Evolutionary conservation across 2,113 vertebrate genomes (phyloP).

Genomic region (Hemichromis elongatus): DNA sequence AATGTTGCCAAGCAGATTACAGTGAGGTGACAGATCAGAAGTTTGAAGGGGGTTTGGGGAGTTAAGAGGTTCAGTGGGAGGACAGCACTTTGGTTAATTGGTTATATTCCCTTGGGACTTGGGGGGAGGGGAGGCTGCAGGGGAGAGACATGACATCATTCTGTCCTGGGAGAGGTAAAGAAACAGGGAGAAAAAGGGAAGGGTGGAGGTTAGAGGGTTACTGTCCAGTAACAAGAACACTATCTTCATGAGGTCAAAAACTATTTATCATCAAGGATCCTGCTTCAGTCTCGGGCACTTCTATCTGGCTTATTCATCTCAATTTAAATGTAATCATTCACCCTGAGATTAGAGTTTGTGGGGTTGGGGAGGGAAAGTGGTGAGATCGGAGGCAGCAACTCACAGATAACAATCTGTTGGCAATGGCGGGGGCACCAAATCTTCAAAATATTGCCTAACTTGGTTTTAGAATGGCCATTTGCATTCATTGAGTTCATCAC

Average conservation of each 20-base stretch:
- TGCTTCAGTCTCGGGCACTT: not conserved
- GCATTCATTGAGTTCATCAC: not conserved
- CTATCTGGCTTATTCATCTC: not conserved
- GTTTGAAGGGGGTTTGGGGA: constrained; percentile 6
- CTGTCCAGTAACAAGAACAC: not conserved
- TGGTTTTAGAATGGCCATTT: not conserved
- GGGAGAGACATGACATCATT: constrained; percentile 61
- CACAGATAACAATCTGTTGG: not conserved
- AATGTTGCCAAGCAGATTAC: constrained; percentile 36
- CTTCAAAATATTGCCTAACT: not conserved
- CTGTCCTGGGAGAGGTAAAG: not conserved
- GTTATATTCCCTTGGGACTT: constrained; percentile 37
- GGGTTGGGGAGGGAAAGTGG: not conserved
- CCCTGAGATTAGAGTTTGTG: not conserved
- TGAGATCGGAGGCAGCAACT: not conserved
- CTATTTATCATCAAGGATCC: not conserved
- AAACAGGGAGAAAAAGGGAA: not conserved
- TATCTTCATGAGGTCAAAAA: not conserved
- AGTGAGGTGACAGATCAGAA: constrained; percentile 36
- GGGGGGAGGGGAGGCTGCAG: not conserved
- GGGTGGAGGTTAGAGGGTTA: constrained; percentile 24
- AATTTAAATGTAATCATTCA: not conserved
- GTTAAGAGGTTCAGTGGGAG: constrained; percentile 57
- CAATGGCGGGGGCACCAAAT: not conserved
- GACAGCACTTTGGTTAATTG: constrained; percentile 65